Conservation (phyloP, 2,797 vertebrate genomes). For the Enteromius fasciolatus region DNA sequence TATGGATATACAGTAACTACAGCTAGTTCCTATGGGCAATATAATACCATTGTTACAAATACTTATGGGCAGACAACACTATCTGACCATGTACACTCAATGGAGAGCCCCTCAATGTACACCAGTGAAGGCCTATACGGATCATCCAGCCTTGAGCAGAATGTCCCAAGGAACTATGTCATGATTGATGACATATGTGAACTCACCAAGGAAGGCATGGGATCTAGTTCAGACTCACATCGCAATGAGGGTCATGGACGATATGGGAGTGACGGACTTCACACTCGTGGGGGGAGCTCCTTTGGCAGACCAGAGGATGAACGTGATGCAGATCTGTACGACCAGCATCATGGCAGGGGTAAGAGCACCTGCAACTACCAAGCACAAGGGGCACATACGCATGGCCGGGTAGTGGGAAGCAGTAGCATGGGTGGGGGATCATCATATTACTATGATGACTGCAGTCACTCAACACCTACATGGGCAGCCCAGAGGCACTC, state of each 20-base stretch:
- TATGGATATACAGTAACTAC: constrained; percentile 80
- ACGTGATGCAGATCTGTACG: constrained; percentile 93
- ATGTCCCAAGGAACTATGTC: constrained; percentile 94
- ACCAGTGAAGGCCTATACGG: constrained; percentile 88
- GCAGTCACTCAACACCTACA: constrained; percentile 68
- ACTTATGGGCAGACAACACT: constrained; percentile 78
- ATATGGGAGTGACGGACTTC: constrained; percentile 77
- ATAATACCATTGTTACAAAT: constrained; percentile 75
- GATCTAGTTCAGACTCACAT: constrained; percentile 81
- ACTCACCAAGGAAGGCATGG: constrained; percentile 92
- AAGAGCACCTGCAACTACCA: constrained; percentile 88
- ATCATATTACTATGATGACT: constrained; percentile 88
- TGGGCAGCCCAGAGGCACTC: constrained; percentile 83
- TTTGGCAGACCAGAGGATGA: constrained; percentile 93
- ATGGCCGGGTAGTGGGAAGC: constrained; percentile 85
- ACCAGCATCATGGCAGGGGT: constrained; percentile 87
- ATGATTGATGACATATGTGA: constrained; percentile 98
- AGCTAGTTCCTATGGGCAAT: constrained; percentile 80
- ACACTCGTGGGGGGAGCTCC: constrained; percentile 84
- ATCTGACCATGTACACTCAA: constrained; percentile 72
- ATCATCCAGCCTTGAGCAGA: constrained; percentile 90
- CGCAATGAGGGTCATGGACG: constrained; percentile 76
- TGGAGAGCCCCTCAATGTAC: constrained; percentile 86
- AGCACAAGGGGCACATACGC: constrained; percentile 80
- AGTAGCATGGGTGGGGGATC: constrained; percentile 80